Conservation (phyloP, 2,797 vertebrate species). For the Gymnoscopelus braueri region DNA sequence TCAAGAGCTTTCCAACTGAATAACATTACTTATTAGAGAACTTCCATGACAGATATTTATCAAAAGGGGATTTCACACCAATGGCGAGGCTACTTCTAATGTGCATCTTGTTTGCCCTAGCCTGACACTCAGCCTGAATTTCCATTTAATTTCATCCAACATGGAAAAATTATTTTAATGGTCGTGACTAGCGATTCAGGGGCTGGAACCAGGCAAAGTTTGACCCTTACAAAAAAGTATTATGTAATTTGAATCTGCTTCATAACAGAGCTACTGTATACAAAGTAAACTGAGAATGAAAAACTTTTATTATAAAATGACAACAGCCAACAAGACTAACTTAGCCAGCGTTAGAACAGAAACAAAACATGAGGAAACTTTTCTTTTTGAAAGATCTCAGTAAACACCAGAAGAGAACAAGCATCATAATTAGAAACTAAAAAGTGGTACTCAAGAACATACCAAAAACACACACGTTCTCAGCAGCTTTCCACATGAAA, state of each 20-base stretch:
- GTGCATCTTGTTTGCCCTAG: no score
- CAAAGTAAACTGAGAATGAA: slow-evolving; percentile 41
- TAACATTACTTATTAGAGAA: no score
- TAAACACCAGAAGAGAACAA: slow-evolving; percentile 48
- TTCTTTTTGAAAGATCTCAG: slow-evolving; percentile 50
- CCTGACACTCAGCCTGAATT: no score
- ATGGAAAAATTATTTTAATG: no score
- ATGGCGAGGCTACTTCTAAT: no score
- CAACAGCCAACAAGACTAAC: slow-evolving; percentile 67
- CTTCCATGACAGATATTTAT: no score
- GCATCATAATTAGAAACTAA: slow-evolving; percentile 55
- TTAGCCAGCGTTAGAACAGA: slow-evolving; percentile 60
- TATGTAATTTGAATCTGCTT: neutral
- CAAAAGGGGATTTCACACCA: no score
- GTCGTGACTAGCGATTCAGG: no score
- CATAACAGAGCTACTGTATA: slow-evolving; percentile 2
- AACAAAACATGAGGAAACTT: slow-evolving; percentile 48
- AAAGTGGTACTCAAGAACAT: slow-evolving; percentile 77
- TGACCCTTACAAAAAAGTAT: no score
- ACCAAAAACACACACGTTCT: slow-evolving; percentile 65
- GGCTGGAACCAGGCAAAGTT: no score
- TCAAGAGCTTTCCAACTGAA: no score
- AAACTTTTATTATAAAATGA: slow-evolving; percentile 80
- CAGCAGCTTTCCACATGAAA: slow-evolving; percentile 76
- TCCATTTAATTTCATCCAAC: no score